Base-by-base conservation (phyloP, 2,113 vertebrate species). In the zebrafish (Danio rerio) region DNA sequence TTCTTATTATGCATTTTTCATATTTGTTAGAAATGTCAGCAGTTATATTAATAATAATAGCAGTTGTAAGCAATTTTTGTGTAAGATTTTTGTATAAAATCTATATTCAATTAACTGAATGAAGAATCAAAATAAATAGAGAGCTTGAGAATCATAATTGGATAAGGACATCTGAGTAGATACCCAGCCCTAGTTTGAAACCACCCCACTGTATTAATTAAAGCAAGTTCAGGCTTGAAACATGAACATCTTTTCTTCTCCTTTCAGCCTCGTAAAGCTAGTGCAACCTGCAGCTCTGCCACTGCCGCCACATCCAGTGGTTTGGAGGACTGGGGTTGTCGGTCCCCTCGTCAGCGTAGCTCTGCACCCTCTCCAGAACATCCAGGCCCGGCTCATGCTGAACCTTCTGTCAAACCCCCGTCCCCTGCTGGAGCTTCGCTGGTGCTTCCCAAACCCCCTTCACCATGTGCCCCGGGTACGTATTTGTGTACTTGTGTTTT, bases 231-330 rank as follows among this genome's bases (percentile, higher is more conserved):
- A 31, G 15, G 20, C 42, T 47, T 59, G 18, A 13, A 20, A 40
- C 4, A 15, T 9, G 43, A 58, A 16, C 16, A 16, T 5, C 9
- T 45, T n/a, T 18, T 0, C 9, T 52, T 9, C 49, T 13, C 1
- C 10, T 69, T 5, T 78, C 69, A 97, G 96, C 96, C 96, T 6
- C 94, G 96, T 70, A 97, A 97, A 88, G 96, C 96, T 82, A 96
- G 92, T 2, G 96, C 96, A 71, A 96, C 96, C 49, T 98, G 96
- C 88, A 97, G 95, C 88, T 97, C 96, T 0, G 96, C 96, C 16
- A 97, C 96, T 0, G 96, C 96, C 0, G 95, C 96, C 0, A 94
- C 95, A 5, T 95, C 95, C 69, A 96, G 95, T 68, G 95, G 95
- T 9, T 86, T 92, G n/a, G 96, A 97, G 7, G 96, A 97, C 59